Evolutionary conservation across 1,140 invertebrate genomes (phyloP).

Genomic region (Pseudomyrmex cubaensis): DNA sequence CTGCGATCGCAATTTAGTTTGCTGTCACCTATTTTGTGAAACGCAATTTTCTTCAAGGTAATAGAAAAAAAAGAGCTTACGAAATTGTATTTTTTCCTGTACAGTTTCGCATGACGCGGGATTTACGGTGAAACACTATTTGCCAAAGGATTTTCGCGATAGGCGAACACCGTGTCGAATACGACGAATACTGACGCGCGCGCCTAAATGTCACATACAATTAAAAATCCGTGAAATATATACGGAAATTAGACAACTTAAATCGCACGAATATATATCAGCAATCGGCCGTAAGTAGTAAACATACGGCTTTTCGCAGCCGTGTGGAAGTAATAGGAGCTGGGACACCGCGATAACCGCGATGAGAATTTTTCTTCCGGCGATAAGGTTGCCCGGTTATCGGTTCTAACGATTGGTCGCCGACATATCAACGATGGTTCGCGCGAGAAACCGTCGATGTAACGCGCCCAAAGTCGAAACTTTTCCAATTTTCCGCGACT

Average conservation of each 20-base stretch:
- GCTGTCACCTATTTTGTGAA: slow-evolving; percentile 9
- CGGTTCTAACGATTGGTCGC: slow-evolving; percentile 48
- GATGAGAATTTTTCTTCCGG: slow-evolving; percentile 55
- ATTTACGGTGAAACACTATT: too few relatives aligned
- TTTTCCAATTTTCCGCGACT: slow-evolving; percentile 81
- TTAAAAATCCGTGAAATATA: slow-evolving; percentile 22
- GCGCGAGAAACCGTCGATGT: slow-evolving; percentile 53
- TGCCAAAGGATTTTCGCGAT: too few relatives aligned
- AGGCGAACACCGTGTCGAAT: too few relatives aligned
- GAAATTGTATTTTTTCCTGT: not conserved
- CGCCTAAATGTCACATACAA: too few relatives aligned
- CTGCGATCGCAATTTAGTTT: slow-evolving; percentile 57
- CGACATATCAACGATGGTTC: slow-evolving; percentile 63
- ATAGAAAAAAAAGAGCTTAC: slow-evolving; percentile 3
- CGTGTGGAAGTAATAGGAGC: slow-evolving; percentile 44
- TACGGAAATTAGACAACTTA: slow-evolving; percentile 32
- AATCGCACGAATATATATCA: slow-evolving; percentile 43
- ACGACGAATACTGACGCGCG: too few relatives aligned
- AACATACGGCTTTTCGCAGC: slow-evolving; percentile 36
- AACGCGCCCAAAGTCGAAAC: slow-evolving; percentile 65
- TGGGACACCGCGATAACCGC: slow-evolving; percentile 54
- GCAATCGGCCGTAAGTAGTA: slow-evolving; percentile 1
- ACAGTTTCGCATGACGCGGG: not conserved
- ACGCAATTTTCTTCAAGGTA: slow-evolving; percentile 65
- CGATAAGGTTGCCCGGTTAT: slow-evolving; percentile 46